A percentile compares a stretch with the other conserved stretches of the same genome.
Evolutionary conservation across 2,113 vertebrate genomes (phyloP).

Genomic region (Pomatostomus ruficeps): DNA sequence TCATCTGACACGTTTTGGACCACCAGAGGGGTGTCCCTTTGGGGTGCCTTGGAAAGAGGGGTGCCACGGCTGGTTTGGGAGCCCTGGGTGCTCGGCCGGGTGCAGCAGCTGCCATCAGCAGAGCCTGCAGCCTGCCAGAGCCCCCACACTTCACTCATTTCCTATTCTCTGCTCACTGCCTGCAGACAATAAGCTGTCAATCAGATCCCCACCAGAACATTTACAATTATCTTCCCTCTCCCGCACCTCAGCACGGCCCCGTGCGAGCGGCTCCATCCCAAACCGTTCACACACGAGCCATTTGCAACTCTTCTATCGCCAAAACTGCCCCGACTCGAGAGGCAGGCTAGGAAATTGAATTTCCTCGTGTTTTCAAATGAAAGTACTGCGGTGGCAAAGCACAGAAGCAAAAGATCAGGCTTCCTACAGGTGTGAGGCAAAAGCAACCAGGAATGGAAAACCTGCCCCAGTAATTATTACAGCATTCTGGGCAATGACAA

Average conservation of each 20-base stretch:
- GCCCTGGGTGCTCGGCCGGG: neutral
- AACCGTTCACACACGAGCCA: neutral
- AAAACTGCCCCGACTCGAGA: neutral
- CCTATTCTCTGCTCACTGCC: constrained; percentile 9
- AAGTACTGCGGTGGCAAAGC: neutral
- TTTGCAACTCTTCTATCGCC: neutral
- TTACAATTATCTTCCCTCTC: constrained; percentile 28
- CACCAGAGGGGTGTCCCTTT: accelerated
- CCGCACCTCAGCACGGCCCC: neutral
- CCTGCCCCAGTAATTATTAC: neutral
- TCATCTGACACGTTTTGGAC: neutral
- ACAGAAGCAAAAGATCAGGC: constrained; percentile 55
- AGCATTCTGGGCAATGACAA: neutral
- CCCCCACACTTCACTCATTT: constrained; percentile 8
- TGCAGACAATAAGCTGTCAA: constrained; percentile 53
- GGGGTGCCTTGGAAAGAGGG: neutral
- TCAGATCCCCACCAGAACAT: constrained; percentile 33
- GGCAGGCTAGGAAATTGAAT: neutral
- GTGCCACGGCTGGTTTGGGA: neutral
- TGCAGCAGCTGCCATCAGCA: neutral
- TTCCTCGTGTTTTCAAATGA: constrained; percentile 2
- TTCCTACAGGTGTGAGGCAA: constrained; percentile 52
- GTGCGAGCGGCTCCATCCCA: neutral
- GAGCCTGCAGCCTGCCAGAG: constrained; percentile 10
- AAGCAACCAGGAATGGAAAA: neutral